Base-by-base conservation (phyloP, 2,888 invertebrate genomes). In the Sialis lutaria region DNA sequence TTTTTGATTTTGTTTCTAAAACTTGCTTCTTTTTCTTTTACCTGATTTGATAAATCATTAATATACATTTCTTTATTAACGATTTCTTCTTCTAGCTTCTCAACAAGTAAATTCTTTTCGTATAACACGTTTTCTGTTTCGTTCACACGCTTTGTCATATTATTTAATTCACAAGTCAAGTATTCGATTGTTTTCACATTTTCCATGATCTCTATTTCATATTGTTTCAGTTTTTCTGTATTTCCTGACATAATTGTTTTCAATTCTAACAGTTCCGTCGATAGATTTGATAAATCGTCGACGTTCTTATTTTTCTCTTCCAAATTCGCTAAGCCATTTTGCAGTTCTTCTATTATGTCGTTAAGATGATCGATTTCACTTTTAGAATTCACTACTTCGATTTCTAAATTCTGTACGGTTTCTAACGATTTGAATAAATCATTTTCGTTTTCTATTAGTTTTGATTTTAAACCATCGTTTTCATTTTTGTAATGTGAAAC, bases 161-260 rank as follows among this genome's bases (percentile, higher is more conserved):
- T 67, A 40, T 70, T 67, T 5, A 74, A 60, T 51, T 69, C 62
- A 7, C 60, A 60, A 53, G 76, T 77, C 53, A 82, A 72, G 49
- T 76, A 71, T 49, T 73, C 71, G 44, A 80, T 76, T 1, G 77
- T 71, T 53, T 74, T 71, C 8, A 60, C 62, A 50, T 64, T 78
- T 67, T 61, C 72, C 5, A 64, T 53, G 50, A 75, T 67, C 63
- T 74, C 73, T 53, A 68, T 68, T 55, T 75, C 73, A 32, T 75
- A 64, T 5, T 70, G 65, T 55, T 70, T 66, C 3, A 73, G 60
- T 50, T 72, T 62, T 50, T 72, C 67, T 32, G 66, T 64, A 56
- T 73, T 71, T 54, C 69, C 70, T 48, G 68, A 67, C 5, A 75
- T 65, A 8, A 69, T 62, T 51, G 66, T 65, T 58, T 74, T 73